phyloP scores from a whole-genome alignment of 2,113 vertebrate species.

The Phoenicopterus ruber region DNA sequence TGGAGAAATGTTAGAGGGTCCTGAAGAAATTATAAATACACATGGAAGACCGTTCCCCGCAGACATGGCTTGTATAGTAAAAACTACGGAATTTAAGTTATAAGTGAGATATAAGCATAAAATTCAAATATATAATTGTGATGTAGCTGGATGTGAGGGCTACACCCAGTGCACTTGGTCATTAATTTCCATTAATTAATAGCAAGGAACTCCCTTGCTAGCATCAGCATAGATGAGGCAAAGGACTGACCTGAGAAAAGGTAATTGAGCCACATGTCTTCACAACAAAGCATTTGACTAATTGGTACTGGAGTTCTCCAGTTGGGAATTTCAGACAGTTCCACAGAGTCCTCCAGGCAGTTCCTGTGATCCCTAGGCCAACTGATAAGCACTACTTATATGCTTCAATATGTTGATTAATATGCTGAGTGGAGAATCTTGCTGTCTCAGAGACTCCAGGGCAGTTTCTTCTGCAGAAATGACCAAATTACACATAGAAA shows the following conservation, averaged over 20 bases:
- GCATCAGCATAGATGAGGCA: neutral
- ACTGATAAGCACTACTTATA: neutral
- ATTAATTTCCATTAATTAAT: neutral
- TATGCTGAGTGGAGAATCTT: neutral
- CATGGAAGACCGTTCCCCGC: neutral
- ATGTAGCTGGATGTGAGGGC: neutral
- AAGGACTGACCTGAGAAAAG: neutral
- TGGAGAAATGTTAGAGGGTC: neutral
- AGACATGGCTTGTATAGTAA: neutral
- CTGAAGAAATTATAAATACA: neutral
- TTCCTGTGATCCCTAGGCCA: neutral
- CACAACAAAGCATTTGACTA: neutral
- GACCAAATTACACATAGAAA: neutral
- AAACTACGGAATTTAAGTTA: neutral
- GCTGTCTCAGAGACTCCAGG: neutral
- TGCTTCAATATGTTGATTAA: neutral
- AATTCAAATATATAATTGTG: neutral
- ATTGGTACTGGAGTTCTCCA: neutral
- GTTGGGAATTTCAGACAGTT: neutral
- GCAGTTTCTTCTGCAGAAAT: neutral
- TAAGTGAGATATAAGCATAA: neutral
- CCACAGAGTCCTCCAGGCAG: neutral
- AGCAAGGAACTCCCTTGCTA: neutral
- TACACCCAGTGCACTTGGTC: neutral
- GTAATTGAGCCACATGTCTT: neutral